phyloP scores from a whole-genome alignment of 2,797 vertebrate species.

The Nannoperca obscura region DNA sequence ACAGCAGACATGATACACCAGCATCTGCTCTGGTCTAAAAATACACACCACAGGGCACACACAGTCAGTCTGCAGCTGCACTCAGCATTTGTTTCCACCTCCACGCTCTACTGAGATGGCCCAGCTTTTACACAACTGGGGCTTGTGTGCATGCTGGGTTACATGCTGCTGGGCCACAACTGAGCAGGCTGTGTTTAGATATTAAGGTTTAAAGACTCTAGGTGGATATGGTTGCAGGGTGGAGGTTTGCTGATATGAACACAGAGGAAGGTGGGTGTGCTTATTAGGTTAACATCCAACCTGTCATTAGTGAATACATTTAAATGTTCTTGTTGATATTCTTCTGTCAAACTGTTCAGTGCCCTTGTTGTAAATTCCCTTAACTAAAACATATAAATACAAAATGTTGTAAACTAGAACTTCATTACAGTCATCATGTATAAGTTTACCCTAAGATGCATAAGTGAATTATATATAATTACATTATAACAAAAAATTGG shows the following conservation, averaged over 20 bases:
- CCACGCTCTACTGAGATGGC: conserved; percentile 71
- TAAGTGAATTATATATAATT: not conserved
- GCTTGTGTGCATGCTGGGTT: conserved; percentile 62
- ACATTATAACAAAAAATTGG: no score
- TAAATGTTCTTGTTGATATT: not conserved
- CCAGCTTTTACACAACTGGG: conserved; percentile 75
- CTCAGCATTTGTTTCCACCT: conserved; percentile 79
- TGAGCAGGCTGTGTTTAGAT: conserved; percentile 37
- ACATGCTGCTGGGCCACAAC: conserved; percentile 54
- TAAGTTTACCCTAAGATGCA: not conserved
- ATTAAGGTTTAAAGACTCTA: conserved; percentile 13
- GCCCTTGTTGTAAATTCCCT: not conserved
- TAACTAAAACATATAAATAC: not conserved
- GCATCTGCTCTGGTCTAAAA: conserved; percentile 86
- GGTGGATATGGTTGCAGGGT: not conserved
- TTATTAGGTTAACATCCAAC: conserved; percentile 1
- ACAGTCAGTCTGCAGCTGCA: conserved; percentile 79
- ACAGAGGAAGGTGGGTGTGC: not conserved
- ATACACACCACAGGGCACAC: conserved; percentile 80
- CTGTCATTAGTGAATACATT: not conserved
- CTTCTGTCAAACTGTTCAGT: conserved; percentile 3
- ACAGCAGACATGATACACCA: conserved; percentile 82
- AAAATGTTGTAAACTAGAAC: not conserved
- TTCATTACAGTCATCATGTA: not conserved
- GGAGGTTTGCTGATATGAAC: conserved; percentile 7